phyloP scores from a whole-genome alignment of 1,140 invertebrate genomes.

The Zaprionus inermis region DNA sequence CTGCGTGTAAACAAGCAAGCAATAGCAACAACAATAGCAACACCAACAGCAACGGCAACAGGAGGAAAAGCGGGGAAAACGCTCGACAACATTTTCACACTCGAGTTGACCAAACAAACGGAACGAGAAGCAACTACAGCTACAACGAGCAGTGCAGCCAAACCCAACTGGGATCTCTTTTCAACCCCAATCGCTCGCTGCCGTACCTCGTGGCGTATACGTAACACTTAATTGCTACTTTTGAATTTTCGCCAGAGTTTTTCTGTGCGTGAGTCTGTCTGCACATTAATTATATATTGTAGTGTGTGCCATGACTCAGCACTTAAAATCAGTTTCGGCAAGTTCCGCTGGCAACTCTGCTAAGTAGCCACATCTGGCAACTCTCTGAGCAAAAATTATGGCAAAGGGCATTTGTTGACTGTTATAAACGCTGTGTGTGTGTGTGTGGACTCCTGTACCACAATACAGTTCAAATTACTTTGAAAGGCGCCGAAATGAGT shows the following conservation, averaged over 20 bases:
- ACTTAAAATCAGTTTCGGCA: conserved; percentile 45
- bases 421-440: conserved; percentile 18
- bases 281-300: conserved; percentile 45
- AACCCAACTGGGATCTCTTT: conserved; percentile 10
- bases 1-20: conserved; percentile 42
- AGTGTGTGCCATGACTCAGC: conserved; percentile 46
- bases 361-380: conserved; percentile 33
- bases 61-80: conserved; percentile 34
- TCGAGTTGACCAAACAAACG: conserved; percentile 77
- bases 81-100: conserved; percentile 77
- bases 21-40: conserved; percentile 18
- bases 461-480: conserved; percentile 18
- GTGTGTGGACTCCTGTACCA: conserved; percentile 6
- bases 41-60: conserved; percentile 30
- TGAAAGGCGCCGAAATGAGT: conserved; percentile 19
- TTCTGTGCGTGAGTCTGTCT: conserved; percentile 2
- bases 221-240: conserved; percentile 59
- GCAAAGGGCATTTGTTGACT: conserved; percentile 25
- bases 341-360: conserved; percentile 33
- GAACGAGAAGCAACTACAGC: conserved; percentile 31
- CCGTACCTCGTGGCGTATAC: conserved; percentile 45
- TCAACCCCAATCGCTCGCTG: conserved; percentile 7
- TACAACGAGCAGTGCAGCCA: conserved; percentile 8
- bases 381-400: conserved; percentile 23
- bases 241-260: conserved; percentile 10